Evolutionary conservation across 2,113 vertebrate species (phyloP), one percentile per base, ranked within the genome.

Genomic region (Lampris megalopsis): DNA sequence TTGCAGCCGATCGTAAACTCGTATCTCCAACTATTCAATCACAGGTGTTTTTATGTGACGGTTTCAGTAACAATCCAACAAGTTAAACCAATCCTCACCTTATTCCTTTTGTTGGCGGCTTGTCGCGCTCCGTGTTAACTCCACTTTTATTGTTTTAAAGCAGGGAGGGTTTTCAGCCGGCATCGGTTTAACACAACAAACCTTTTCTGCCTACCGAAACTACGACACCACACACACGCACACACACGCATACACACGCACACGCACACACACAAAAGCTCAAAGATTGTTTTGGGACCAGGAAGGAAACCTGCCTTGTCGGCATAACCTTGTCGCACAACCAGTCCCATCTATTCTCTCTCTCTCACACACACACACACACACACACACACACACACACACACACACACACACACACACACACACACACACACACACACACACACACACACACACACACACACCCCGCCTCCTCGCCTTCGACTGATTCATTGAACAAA

Each of bases 31-130:
- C 4, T 0, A 6, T 58, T 8, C 1, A 11, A 50, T 1, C 6
- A 13, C 13, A 35, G 5, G 6, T 0, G 13, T 36, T 50, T 9
- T 1, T 37, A 36, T 3, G 1, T 4, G 5, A 11, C 24, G 4
- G 47, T 54, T 13, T 50, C 53, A 13, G 5, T 10, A 5, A 3
- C 0, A 58, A 40, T 2, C 5, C 82, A 77, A 65, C 63, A 24
- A 24, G 24, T 24, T 24, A 24, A 24, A 24, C 24, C 24, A 76
- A 13, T 57, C 59, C 90, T 85, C 69, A 90, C 85, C 88, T 86
- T 80, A 49, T 3, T 64, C n/a, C 90, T 86, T 89, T 88, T 88
- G 89, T 89, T 88, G 66, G n/a, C 13, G 40, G 47, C 38, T 10
- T 24, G 37, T 8, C 52, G 83, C 79, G 82, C 40, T 75, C 67